These are phyloP conservation scores for Corydoras sp. DNA, from an alignment of 2,113 vertebrate genomes.

Conservation along the genomic window DNA sequence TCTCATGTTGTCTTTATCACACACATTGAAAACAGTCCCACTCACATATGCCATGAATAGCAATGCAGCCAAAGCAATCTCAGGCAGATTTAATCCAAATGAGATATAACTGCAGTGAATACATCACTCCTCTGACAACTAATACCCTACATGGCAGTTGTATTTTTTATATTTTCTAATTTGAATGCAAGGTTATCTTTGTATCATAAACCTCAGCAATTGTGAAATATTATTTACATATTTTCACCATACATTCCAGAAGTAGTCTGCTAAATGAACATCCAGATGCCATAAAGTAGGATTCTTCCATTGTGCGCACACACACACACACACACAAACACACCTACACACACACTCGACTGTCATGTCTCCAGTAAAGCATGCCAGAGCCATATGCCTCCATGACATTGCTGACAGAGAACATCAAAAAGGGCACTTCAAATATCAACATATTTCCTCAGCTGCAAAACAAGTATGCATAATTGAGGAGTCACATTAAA, in stretches of 20 bases:
- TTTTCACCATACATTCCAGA: too few species aligned
- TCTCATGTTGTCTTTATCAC: neutral
- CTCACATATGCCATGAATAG: conserved; percentile 24
- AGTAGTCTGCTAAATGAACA: too few species aligned
- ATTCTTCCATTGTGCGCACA: too few species aligned
- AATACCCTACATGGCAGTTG: neutral
- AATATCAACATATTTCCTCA: conserved; percentile 29
- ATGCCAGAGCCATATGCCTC: conserved; percentile 38
- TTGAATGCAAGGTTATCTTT: too few species aligned
- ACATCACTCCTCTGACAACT: conserved; percentile 12
- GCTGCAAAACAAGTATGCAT: conserved; percentile 27
- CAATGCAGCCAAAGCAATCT: conserved; percentile 38
- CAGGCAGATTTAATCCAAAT: conserved; percentile 16
- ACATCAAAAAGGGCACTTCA: conserved; percentile 37
- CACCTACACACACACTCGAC: conserved; percentile 13
- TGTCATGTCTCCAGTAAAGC: conserved; percentile 40
- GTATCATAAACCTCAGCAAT: too few species aligned
- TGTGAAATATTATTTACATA: too few species aligned
- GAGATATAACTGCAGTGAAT: conserved; percentile 31
- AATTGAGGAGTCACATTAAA: conserved; percentile 11
- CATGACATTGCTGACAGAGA: conserved; percentile 32
- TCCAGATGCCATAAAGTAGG: too few species aligned
- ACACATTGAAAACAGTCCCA: conserved; percentile 17
- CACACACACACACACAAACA: conserved; percentile 1
- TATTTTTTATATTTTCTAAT: too few species aligned